These are phyloP conservation scores for Oncorhynchus gorbuscha DNA, from an alignment of 2,113 vertebrate genomes.

Conservation along the genomic window DNA sequence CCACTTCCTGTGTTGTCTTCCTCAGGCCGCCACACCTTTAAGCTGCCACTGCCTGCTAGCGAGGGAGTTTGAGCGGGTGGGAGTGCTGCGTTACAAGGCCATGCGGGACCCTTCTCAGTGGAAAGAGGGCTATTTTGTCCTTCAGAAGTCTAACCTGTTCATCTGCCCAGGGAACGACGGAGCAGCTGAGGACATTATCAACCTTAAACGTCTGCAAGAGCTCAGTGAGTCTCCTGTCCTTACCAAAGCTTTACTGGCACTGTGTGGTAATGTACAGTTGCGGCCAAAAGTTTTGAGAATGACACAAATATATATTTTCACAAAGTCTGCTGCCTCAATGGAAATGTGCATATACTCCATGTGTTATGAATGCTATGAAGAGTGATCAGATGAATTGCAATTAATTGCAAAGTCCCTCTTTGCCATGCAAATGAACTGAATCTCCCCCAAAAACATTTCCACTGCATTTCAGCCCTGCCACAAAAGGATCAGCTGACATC, in stretches of 20 bases:
- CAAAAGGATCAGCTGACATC: no score
- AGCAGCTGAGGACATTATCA: slow-evolving; percentile 91
- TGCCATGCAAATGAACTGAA: no score
- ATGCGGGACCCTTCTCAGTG: slow-evolving; percentile 88
- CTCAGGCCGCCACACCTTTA: slow-evolving; percentile 85
- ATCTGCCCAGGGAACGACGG: slow-evolving; percentile 81
- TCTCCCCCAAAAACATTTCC: no score
- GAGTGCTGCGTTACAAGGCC: slow-evolving; percentile 85
- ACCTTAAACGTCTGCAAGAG: slow-evolving; percentile 92
- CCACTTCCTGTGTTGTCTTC: not conserved
- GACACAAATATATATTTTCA: no score
- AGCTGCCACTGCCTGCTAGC: slow-evolving; percentile 92
- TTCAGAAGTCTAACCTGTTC: slow-evolving; percentile 95
- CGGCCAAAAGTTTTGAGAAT: no score
- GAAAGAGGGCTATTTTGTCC: slow-evolving; percentile 89
- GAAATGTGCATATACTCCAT: no score
- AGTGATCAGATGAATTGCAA: no score
- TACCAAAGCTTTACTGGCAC: not conserved
- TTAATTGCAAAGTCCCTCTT: no score
- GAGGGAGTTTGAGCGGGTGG: slow-evolving; percentile 88
- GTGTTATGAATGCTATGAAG: no score
- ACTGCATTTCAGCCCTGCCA: no score
- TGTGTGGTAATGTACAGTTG: not conserved
- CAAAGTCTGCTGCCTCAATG: no score
- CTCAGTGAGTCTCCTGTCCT: slow-evolving; percentile 81